Percentiles rank a stretch among this genome's conserved stretches.
These are phyloP conservation scores for Amyelois transitella DNA, from an alignment of 1,140 invertebrate genomes.

Conservation along the genomic window DNA sequence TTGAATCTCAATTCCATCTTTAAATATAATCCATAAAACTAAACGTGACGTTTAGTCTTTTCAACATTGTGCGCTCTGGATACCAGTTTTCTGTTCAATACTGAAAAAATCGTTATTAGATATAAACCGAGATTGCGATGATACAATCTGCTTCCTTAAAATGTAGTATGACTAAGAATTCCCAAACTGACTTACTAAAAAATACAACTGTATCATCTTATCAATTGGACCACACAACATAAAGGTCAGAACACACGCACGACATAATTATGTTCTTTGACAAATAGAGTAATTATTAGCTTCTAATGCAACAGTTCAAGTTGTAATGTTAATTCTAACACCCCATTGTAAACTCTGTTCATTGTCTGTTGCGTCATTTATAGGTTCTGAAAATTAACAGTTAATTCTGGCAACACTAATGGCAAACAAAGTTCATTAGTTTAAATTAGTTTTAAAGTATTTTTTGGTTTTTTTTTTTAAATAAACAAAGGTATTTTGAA, in stretches of 20 bases:
- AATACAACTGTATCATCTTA: conserved; percentile 13
- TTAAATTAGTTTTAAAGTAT: not conserved
- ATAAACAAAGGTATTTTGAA: too few species aligned
- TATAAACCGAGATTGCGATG: too few species aligned
- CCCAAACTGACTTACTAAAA: too few species aligned
- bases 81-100: too few species aligned
- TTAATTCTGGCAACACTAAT: not conserved
- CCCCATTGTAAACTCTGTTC: not conserved
- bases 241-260: conserved; percentile 8
- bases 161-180: too few species aligned
- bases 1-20: too few species aligned
- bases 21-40: too few species aligned
- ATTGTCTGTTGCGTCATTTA: not conserved
- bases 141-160: too few species aligned
- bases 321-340: not conserved
- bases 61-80: too few species aligned
- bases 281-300: conserved; percentile 33
- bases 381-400: not conserved
- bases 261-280: conserved; percentile 44
- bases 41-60: too few species aligned
- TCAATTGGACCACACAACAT: conserved; percentile 9
- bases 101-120: too few species aligned
- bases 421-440: not conserved
- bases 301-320: not conserved
- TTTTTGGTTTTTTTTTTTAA: not conserved